These are phyloP conservation scores for Drosophila triauraria DNA, from an alignment of 1,140 invertebrate species.

Conservation along the genomic window DNA sequence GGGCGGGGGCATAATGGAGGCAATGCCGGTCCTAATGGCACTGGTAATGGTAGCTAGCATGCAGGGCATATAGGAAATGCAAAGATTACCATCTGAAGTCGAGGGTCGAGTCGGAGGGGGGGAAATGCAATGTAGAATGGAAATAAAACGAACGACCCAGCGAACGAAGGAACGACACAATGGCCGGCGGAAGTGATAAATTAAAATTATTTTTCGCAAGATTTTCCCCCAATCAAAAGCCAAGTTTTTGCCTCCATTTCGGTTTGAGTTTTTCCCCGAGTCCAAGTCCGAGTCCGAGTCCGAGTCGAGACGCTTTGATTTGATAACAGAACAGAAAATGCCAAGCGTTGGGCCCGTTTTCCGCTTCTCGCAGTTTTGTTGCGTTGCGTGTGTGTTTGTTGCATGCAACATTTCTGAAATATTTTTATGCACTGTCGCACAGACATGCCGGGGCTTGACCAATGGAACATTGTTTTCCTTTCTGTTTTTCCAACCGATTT, in stretches of 20 bases:
- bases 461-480: slow-evolving; percentile 62
- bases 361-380: slow-evolving; percentile 17
- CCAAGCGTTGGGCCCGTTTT: slow-evolving; percentile 14
- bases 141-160: slow-evolving; percentile 49
- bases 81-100: slow-evolving; percentile 70
- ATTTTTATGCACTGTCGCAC: slow-evolving; percentile 81
- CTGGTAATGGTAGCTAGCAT: slow-evolving; percentile 74
- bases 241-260: slow-evolving; percentile 34
- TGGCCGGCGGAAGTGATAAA: slow-evolving; percentile 83
- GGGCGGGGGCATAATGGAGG: slow-evolving; percentile 34
- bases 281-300: slow-evolving; percentile 25
- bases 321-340: slow-evolving; percentile 65
- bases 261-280: slow-evolving; percentile 13
- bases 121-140: slow-evolving; percentile 10
- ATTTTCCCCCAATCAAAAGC: slow-evolving; percentile 71
- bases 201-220: slow-evolving; percentile 84
- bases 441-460: slow-evolving; percentile 50
- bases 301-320: slow-evolving; percentile 66
- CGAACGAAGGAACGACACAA: slow-evolving; percentile 67
- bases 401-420: slow-evolving; percentile 76
- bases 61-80: slow-evolving; percentile 82
- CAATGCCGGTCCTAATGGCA: slow-evolving; percentile 57
- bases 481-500: slow-evolving; percentile 33
- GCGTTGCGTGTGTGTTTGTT: slow-evolving; percentile 28
- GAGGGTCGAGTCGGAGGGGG: background rate